phyloP scores from a whole-genome alignment of 2,797 vertebrate species.

The Neosilurus mollespiculum region DNA sequence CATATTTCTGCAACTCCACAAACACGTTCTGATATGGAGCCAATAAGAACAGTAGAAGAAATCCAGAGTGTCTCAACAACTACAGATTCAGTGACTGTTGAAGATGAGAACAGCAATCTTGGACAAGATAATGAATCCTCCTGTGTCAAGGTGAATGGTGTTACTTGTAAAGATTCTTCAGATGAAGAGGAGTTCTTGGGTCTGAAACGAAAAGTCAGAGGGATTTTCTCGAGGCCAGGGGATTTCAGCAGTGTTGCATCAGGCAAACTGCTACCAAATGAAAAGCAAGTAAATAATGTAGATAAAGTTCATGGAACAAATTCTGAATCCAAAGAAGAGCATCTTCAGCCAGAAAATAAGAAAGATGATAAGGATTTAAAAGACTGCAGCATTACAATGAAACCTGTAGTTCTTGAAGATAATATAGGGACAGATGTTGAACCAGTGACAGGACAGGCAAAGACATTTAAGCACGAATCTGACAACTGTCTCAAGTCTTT shows the following conservation, averaged over 20 bases:
- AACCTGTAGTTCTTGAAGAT: background rate
- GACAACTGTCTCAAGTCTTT: background rate
- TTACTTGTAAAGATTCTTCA: conserved; percentile 33
- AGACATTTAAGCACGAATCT: background rate
- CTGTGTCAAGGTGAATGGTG: background rate
- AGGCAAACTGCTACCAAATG: background rate
- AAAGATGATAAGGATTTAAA: background rate
- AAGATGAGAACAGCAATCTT: conserved; percentile 8
- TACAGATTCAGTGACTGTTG: background rate
- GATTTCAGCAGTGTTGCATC: conserved; percentile 2
- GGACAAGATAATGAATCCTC: background rate
- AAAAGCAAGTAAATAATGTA: background rate
- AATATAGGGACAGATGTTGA: background rate
- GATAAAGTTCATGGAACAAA: conserved; percentile 1
- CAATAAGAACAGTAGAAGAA: conserved; percentile 7
- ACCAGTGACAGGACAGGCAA: background rate
- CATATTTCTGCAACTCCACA: background rate
- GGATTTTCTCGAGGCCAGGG: conserved; percentile 10
- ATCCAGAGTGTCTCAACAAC: conserved; percentile 2
- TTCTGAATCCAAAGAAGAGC: background rate
- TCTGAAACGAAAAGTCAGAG: conserved; percentile 45
- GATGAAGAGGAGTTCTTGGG: conserved; percentile 42
- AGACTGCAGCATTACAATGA: background rate
- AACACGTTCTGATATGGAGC: background rate
- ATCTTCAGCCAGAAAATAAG: conserved; percentile 12